Conservation (phyloP, 2,888 invertebrate species). For the Cryptocephalus moraei region DNA sequence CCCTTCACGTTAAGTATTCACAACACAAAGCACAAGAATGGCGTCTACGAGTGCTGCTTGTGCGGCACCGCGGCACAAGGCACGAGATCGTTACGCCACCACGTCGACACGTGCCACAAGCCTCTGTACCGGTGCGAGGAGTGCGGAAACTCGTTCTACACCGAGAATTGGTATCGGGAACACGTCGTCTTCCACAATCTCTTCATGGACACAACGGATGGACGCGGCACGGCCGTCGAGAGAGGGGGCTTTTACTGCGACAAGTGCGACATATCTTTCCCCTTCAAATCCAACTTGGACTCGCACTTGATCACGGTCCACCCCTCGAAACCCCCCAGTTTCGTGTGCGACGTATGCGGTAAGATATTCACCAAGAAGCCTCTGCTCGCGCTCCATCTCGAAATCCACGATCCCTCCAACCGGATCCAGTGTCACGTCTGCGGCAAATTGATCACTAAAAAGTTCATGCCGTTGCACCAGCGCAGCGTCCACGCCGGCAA, state of each 20-base stretch:
- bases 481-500: slow-evolving; percentile 29
- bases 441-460: slow-evolving; percentile 17
- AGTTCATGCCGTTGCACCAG: slow-evolving; percentile 18
- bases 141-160: slow-evolving; percentile 17
- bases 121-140: slow-evolving; percentile 6
- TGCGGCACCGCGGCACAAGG: too few species aligned
- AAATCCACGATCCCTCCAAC: slow-evolving; percentile 36
- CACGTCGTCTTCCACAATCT: slow-evolving; percentile 14
- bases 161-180: slow-evolving; percentile 14
- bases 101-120: too few species aligned
- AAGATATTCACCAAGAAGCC: slow-evolving; percentile 40
- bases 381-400: slow-evolving; percentile 40
- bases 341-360: slow-evolving; percentile 10
- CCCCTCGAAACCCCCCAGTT: slow-evolving; percentile 23
- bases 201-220: too few species aligned
- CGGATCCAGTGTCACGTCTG: slow-evolving; percentile 24
- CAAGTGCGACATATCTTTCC: slow-evolving; percentile 46
- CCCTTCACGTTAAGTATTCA: too few species aligned
- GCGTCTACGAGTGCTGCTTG: too few species aligned
- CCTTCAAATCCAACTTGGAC: slow-evolving; percentile 41
- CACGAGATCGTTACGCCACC: too few species aligned
- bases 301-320: slow-evolving; percentile 14
- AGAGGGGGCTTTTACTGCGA: slow-evolving; percentile 32
- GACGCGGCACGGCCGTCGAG: too few species aligned
- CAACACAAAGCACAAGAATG: too few species aligned